Base-by-base conservation (phyloP, 2,797 vertebrate species). In the Micropoecilia bifurca region DNA sequence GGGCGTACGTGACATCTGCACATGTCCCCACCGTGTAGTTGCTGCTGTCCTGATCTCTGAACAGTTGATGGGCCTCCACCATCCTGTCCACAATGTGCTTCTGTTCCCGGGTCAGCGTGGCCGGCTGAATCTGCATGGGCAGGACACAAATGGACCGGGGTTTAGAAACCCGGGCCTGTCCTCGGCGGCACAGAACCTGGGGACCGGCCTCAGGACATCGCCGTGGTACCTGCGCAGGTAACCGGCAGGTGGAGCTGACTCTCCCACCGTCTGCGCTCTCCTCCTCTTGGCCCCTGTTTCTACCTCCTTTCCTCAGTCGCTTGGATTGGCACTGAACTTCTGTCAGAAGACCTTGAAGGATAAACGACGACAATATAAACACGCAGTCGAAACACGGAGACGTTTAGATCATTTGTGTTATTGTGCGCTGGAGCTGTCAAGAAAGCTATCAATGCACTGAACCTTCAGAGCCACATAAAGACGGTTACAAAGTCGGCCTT, bases 311-410 rank as follows among this genome's bases (percentile, higher is more conserved):
- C 89, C 96, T 93, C 83, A 99, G 96, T 46, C 97, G 95, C 90
- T 99, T 99, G 80, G 97, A 99, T 83, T 98, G 97, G 90, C 98
- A 98, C 87, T 99, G 98, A 72, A 99, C 97, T 94, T 99, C 98
- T 4, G 98, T 99, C 89, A 99, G 94, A 85, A 99, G 96, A 92
- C 97, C 98, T 98, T 2, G 9, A 8, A 18, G 41, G 45, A 76
- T 0, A 6, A 53, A 50, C 16, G 1, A 48, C 22, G 1, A 53
- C 4, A 39, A 73, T 7, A n/a, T 45, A 22, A 50, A 50, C 20
- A 50, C 20, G 20, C 1, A 50, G 48, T 22, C 20, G 6, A 6
- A 45, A 71, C 13, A 71, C 68, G n/a, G 13, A 46, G 25, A 36
- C 1, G 25, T 45, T n/a, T 43, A 25, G 1, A 13, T 71, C 10